Base-by-base conservation (phyloP, 2,797 vertebrate species). In the Cyclura pinguis region DNA sequence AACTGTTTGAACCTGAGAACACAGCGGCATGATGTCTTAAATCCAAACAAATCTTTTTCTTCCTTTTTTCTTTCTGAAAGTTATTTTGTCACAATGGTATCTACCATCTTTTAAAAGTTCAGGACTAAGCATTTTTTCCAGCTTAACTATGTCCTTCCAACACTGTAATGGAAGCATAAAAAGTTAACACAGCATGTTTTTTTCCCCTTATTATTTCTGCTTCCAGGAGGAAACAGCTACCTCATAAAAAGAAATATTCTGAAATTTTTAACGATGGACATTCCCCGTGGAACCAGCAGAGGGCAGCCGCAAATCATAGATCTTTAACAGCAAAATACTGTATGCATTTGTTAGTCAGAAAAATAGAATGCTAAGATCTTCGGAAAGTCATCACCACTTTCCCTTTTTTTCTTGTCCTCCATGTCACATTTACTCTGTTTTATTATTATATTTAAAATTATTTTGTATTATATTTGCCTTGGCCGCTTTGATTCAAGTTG, bases 221-320 rank as follows among this genome's bases (percentile, higher is more conserved):
- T 50, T 84, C 16, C 72, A 69, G 87, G n/a, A 76, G 57, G 59
- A 91, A 78, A 67, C 35, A 35, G 35, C 52, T 7, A 78, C 83
- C 72, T 78, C 50, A 52, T 72, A 84, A 89, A 84, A 89, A 78
- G 32, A 82, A 83, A 24, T 69, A 12, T 18, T 9, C 14, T n/a
- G 32, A 2, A 10, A 42, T 38, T 38, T 73, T 14, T 6, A 77
- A 86, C 80, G 64, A 13, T 29, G 81, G 89, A 47, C 50, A 73
- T 92, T 90, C 29, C 50, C 64, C n/a, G 13, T 12, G 55, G 82
- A 73, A 86, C 93, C 92, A 93, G 92, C 88, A 95, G 95, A 85
- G 94, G 94, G 93, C 93, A 95, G 74, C 92, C 94, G 84, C 3
- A 85, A 91, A 88, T 87, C 85, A 86, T 42, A 47, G 0, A 76